Evolutionary conservation across 2,888 invertebrate genomes (phyloP), one percentile per base, ranked within the genome.

Genomic region (Lissonota sp.): DNA sequence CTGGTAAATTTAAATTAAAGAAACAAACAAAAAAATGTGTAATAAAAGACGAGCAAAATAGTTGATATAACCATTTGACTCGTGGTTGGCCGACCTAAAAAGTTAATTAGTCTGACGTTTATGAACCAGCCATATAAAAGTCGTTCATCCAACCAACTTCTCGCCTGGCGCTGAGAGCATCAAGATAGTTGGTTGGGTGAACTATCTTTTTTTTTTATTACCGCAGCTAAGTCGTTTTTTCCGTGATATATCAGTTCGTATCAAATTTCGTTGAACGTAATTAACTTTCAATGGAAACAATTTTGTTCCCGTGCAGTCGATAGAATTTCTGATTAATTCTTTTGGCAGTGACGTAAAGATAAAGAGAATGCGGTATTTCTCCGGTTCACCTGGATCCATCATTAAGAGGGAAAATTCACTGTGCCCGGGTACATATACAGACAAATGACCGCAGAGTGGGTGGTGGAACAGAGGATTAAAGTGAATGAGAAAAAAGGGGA

Each of bases 1-100:
- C 82, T 82, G 83, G 84, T 84, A 85, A 86, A 87, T 85, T 86
- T 86, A 69, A 80, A 86, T 85, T 76, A 85, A 80, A 49, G 49
- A 85, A 84, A 87, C 83, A 85, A 84, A 87, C 83, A 87, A 85
- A 69, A 70, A 86, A 85, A 83, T 86, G 86, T 85, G 75, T 79
- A 60, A 81, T 87, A 84, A 80, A n/a, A n/a, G n/a, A n/a, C n/a
- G n/a, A n/a, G n/a, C n/a, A n/a, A n/a, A n/a, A n/a, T n/a, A n/a
- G n/a, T n/a, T n/a, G n/a, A n/a, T n/a, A n/a, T n/a, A n/a, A n/a
- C n/a, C n/a, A n/a, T n/a, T n/a, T n/a, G n/a, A n/a, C n/a, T n/a
- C n/a, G n/a, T n/a, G n/a, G n/a, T n/a, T n/a, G n/a, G n/a, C n/a
- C n/a, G n/a, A n/a, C n/a, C n/a, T n/a, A n/a, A n/a, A n/a, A n/a